A percentile compares a stretch with the other conserved stretches of the same genome.
phyloP scores from a whole-genome alignment of 2,797 vertebrate species.

The Rhinella marina region DNA sequence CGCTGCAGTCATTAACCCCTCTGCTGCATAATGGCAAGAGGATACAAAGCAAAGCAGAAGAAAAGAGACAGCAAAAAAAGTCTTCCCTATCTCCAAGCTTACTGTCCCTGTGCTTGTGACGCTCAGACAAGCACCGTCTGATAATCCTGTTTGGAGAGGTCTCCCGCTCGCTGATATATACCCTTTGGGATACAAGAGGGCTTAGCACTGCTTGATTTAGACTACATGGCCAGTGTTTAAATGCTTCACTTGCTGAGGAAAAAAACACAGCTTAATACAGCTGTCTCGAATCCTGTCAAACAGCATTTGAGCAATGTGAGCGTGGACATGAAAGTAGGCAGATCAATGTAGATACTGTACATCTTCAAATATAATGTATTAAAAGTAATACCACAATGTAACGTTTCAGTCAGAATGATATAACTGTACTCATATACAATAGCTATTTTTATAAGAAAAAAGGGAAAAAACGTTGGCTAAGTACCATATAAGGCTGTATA shows the following conservation, averaged over 20 bases:
- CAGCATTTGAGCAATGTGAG: constrained; percentile 51
- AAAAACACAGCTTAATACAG: constrained; percentile 59
- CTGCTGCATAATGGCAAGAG: background rate
- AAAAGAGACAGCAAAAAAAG: background rate
- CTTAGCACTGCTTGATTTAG: constrained; percentile 64
- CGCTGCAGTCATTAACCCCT: constrained; percentile 37
- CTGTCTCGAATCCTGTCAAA: constrained; percentile 61
- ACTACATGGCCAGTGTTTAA: constrained; percentile 64
- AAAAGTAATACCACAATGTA: background rate
- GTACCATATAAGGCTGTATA: background rate
- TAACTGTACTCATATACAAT: background rate
- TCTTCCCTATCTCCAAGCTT: constrained; percentile 39
- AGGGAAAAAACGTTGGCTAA: background rate
- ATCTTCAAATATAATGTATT: background rate
- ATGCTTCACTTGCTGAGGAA: constrained; percentile 61
- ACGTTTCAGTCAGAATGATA: too few relatives aligned
- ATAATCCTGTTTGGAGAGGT: constrained; percentile 63
- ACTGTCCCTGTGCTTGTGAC: constrained; percentile 53
- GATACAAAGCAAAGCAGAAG: constrained; percentile 13
- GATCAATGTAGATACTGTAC: background rate
- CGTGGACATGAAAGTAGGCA: constrained; percentile 20
- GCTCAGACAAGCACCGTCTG: constrained; percentile 57
- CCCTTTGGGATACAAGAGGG: constrained; percentile 64
- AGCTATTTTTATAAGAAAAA: background rate
- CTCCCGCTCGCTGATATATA: constrained; percentile 61